Evolutionary conservation across 2,888 invertebrate genomes (phyloP).

Genomic region (Luperina testacea): DNA sequence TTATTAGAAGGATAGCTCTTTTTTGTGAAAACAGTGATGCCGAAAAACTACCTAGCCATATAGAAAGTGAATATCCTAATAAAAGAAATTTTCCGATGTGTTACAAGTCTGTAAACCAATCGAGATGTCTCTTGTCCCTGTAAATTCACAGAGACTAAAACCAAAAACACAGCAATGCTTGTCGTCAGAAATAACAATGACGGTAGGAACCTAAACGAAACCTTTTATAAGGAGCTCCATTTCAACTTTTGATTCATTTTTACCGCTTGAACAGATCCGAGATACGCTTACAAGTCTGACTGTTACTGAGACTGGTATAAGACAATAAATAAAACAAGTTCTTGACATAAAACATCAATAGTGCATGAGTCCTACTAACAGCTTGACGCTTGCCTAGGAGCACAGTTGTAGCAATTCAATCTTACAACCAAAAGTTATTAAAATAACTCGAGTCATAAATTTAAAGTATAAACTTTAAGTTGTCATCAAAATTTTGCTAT

Average conservation of each 20-base stretch:
- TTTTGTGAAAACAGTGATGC: neutral
- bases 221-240: constrained; percentile 11
- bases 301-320: constrained; percentile 14
- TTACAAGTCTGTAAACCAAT: neutral
- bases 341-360: constrained; percentile 51
- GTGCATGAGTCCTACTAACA: constrained; percentile 37
- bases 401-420: constrained; percentile 24
- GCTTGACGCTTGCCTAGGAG: constrained; percentile 12
- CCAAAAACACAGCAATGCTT: neutral
- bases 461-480: neutral
- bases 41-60: neutral
- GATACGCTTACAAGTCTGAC: constrained; percentile 27
- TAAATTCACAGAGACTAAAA: neutral
- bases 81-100: neutral
- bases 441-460: constrained; percentile 9
- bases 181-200: constrained; percentile 19
- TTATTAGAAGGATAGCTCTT: neutral
- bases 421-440: constrained; percentile 24
- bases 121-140: neutral
- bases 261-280: constrained; percentile 18
- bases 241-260: constrained; percentile 35
- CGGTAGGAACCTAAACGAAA: neutral
- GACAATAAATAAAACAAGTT: constrained; percentile 43
- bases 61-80: neutral
- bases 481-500: neutral